These are phyloP conservation scores for Teleogryllus occipitalis DNA, from an alignment of 1,140 invertebrate species.

Conservation along the genomic window DNA sequence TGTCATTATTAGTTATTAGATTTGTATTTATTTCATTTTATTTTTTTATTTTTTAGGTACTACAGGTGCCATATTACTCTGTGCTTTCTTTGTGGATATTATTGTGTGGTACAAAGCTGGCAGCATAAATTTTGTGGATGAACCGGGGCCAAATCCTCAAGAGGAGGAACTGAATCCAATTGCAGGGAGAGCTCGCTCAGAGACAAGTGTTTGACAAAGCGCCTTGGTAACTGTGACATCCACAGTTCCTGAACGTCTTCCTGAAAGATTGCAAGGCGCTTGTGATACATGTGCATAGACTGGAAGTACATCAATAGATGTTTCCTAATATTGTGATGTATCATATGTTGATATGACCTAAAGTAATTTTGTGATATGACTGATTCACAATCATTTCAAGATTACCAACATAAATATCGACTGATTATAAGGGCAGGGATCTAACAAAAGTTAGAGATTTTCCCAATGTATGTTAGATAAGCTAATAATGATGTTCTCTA, in stretches of 20 bases:
- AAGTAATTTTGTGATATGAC: background rate
- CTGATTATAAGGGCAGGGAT: background rate
- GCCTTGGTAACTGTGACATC: conserved; percentile 8
- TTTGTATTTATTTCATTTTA: background rate
- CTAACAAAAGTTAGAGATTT: background rate
- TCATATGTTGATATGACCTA: background rate
- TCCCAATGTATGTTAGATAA: background rate
- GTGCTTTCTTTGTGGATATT: conserved; percentile 73
- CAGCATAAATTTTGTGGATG: conserved; percentile 60
- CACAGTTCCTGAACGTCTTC: background rate
- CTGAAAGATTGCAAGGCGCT: background rate
- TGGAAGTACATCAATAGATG: background rate
- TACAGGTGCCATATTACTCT: conserved; percentile 67
- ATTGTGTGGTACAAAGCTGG: conserved; percentile 75
- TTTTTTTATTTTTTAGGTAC: conserved; percentile 48
- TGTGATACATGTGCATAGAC: background rate
- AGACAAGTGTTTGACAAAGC: conserved; percentile 20
- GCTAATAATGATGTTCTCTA: background rate
- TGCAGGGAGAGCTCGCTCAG: conserved; percentile 14
- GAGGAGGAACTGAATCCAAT: conserved; percentile 26
- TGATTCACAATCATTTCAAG: background rate
- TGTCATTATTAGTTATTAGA: background rate
- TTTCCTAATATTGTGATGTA: background rate
- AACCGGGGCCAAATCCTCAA: conserved; percentile 36
- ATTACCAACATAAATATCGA: background rate